Base-by-base conservation (phyloP, 2,113 vertebrate genomes). In the Thalassoma bifasciatum region DNA sequence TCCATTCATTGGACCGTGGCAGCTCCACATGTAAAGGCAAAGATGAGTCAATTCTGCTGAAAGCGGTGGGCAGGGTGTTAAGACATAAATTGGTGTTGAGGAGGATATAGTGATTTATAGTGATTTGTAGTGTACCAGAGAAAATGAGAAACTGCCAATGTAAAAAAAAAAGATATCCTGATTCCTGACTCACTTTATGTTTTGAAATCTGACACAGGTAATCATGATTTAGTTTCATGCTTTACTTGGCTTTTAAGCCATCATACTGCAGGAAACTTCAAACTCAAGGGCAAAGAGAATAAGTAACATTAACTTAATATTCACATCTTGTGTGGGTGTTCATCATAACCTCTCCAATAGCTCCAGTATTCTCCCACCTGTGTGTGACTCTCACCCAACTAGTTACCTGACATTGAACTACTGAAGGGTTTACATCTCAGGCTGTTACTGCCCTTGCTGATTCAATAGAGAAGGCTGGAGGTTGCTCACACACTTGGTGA, bases 331-430 rank as follows among this genome's bases (percentile, higher is more conserved):
- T 49, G 19, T 30, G 1, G 5, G 37, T 61, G 47, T 42, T 11
- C n/a, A 49, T n/a, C n/a, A 21, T 21, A n/a, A 46, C 17, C 58
- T 51, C 12, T 36, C 4, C 23, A 50, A 23, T 51, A 58, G 19
- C 30, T 10, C 4, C n/a, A 65, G 22, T 63, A 67, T 58, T 63
- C 50, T n/a, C 46, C 38, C 38, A 50, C 63, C 13, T 0, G 1
- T 24, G 2, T 36, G 21, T 37, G 42, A 72, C 70, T 69, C 53
- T 58, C 50, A 58, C 47, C 60, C 0, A 66, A 59, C 83, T 21
- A 0, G 84, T 81, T 85, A 30, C 50, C 49, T 50, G 70, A 12
- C 70, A 37, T 4, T 34, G n/a, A 49, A 21, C 44, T 46, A 36
- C 42, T 23, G 26, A 50, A 22, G 22, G 16, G 60, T 52, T 63